A percentile compares a stretch with the other conserved stretches of the same genome.
Evolutionary conservation across 2,888 invertebrate species (phyloP).

Genomic region (Calameuta pallipes): DNA sequence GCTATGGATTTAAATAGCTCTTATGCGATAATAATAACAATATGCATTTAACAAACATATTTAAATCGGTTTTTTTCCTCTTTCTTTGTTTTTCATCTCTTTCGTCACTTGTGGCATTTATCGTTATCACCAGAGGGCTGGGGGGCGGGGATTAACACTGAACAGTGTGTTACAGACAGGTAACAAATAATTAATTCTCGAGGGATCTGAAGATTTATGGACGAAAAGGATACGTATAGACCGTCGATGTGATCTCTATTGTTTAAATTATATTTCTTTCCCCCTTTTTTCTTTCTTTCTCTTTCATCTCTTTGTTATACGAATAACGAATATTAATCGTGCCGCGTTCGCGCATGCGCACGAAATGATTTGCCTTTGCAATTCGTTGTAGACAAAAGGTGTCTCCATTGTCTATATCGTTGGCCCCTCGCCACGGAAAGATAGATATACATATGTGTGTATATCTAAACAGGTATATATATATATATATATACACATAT

Average conservation of each 20-base stretch:
- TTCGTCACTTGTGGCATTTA: background rate
- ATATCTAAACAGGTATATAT: constrained; percentile 25
- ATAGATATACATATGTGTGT: constrained; percentile 3
- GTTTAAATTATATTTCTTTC: background rate
- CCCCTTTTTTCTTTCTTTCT: background rate
- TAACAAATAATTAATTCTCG: background rate
- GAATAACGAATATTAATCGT: background rate
- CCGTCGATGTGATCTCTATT: background rate
- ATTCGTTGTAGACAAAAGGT: background rate
- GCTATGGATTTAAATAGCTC: constrained; percentile 46
- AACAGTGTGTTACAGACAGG: background rate
- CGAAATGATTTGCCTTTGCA: background rate
- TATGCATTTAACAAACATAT: constrained; percentile 50
- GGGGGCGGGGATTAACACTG: background rate
- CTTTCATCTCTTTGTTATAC: background rate
- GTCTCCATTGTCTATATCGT: background rate
- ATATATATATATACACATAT: background rate
- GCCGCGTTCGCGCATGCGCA: background rate
- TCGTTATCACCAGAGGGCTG: background rate
- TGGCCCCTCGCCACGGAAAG: background rate
- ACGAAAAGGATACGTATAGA: background rate
- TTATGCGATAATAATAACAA: constrained; percentile 51
- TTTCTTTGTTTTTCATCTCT: constrained; percentile 11
- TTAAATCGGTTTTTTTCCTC: constrained; percentile 44
- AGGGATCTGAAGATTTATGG: background rate